These are phyloP conservation scores for Ptyas mucosa DNA, from an alignment of 2,113 vertebrate genomes.

Conservation along the genomic window DNA sequence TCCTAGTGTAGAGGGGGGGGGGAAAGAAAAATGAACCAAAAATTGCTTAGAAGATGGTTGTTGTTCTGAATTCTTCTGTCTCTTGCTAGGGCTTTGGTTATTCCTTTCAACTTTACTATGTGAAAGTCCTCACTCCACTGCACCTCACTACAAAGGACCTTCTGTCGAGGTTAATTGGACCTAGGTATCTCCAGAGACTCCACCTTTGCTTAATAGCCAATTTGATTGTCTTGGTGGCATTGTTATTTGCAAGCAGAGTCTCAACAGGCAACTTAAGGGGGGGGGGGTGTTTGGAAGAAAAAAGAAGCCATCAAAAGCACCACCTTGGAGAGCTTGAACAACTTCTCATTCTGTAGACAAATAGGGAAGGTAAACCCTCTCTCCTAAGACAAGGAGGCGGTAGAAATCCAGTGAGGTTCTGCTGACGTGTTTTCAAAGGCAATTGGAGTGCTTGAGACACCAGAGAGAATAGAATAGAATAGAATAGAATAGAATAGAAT, in stretches of 20 bases:
- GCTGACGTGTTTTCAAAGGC: not conserved
- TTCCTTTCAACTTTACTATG: not conserved
- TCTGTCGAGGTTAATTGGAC: constrained; percentile 65
- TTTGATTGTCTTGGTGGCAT: constrained; percentile 66
- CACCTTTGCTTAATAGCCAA: constrained; percentile 66
- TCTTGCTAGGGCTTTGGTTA: not conserved
- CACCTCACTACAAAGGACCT: constrained; percentile 35
- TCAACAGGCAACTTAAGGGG: constrained; percentile 33
- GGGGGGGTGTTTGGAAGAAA: not conserved
- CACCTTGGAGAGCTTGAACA: not conserved
- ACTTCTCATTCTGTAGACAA: not conserved
- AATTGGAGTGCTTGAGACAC: not conserved
- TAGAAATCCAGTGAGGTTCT: not conserved
- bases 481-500: too few species aligned
- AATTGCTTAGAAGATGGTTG: not conserved
- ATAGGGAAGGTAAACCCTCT: not conserved
- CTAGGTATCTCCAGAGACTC: constrained; percentile 50
- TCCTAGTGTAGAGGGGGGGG: accelerated
- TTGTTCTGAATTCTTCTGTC: accelerated
- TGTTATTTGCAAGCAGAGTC: constrained; percentile 60
- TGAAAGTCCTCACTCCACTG: not conserved
- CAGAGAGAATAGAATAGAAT: not conserved
- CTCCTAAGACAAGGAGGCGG: not conserved
- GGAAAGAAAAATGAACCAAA: accelerated
- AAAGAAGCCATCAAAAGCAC: not conserved